These are phyloP conservation scores for Nymphalis io DNA, from an alignment of 1,140 invertebrate genomes.

Conservation along the genomic window DNA sequence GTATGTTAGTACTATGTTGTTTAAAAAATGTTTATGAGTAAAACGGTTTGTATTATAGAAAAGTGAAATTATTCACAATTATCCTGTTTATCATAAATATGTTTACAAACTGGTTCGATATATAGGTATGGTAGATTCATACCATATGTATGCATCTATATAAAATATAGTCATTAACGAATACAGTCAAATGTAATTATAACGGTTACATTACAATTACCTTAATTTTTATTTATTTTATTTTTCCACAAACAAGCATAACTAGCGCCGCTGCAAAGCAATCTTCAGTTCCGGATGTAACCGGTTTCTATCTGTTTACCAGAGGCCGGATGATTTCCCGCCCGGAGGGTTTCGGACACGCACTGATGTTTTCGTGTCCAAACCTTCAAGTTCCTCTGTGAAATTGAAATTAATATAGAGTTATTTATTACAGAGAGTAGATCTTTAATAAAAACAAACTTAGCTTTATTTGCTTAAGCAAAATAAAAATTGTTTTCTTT, in stretches of 20 bases:
- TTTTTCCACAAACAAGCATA: constrained; percentile 35
- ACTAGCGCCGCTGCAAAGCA: constrained; percentile 25
- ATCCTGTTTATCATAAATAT: background rate
- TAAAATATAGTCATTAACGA: background rate
- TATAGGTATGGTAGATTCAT: no score
- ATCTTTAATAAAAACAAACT: no score
- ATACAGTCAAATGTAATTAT: background rate
- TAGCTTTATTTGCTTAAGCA: no score
- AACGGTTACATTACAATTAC: background rate
- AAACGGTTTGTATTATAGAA: no score
- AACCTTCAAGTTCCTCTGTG: constrained; percentile 83
- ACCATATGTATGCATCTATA: background rate
- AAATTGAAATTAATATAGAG: constrained; percentile 8
- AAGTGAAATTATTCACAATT: background rate
- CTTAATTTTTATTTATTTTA: constrained; percentile 7
- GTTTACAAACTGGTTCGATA: background rate
- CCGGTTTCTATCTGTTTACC: constrained; percentile 74
- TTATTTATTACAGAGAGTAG: no score
- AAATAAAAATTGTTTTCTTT: no score
- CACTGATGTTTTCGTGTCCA: constrained; percentile 83
- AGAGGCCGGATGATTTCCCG: constrained; percentile 85
- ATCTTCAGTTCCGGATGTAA: background rate
- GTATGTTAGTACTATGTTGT: no score
- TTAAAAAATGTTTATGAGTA: no score
- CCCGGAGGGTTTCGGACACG: constrained; percentile 85